Evolutionary conservation across 2,888 invertebrate genomes (phyloP), one percentile per base, ranked within the genome.

Genomic region (Mallateleia sp.): DNA sequence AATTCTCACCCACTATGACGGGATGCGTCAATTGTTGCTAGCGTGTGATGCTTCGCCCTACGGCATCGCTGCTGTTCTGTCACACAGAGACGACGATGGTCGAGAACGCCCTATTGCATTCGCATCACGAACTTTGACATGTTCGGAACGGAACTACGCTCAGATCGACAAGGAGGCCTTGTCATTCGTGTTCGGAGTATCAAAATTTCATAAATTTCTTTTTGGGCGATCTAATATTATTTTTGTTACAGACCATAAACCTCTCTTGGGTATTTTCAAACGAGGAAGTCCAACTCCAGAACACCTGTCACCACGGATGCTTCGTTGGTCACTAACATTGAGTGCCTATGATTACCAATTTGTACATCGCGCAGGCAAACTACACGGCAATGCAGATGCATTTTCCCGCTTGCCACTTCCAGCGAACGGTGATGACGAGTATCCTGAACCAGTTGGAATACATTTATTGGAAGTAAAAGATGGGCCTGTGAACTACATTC

Each of bases 1-100:
- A 14, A 82, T 90, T 20, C 64, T 90, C 22, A 32, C 45, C 9
- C 89, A 90, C 79, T 91, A 84, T 52, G 84, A 90, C 69, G 52
- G 74, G 5, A 71, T 71, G 2, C 47, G 77, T 6, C 90, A 91
- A 25, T 34, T 95, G 5, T 82, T 89, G 24, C 75, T 95, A 4
- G 92, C 94, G 1, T 92, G 93, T 42, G 95, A 95, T 89, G 95
- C 95, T 0, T 94, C 93, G 7, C 91, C 92, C n/a, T 88, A 90
- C 47, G 93, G 93, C 9, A 28, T 94, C 8, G 94, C 93, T 2
- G 89, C 93, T 11, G 92, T 91, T n/a, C 20, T 91, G 8, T 80
- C 87, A 15, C 91, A 91, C 18, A 60, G 75, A 14, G 34, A 71
- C 88, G 8, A 81, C 1, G 25, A 45, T 14, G 74, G 80, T 24